Evolutionary conservation across 2,797 vertebrate species (phyloP).

Genomic region (Fistularia commersonii): DNA sequence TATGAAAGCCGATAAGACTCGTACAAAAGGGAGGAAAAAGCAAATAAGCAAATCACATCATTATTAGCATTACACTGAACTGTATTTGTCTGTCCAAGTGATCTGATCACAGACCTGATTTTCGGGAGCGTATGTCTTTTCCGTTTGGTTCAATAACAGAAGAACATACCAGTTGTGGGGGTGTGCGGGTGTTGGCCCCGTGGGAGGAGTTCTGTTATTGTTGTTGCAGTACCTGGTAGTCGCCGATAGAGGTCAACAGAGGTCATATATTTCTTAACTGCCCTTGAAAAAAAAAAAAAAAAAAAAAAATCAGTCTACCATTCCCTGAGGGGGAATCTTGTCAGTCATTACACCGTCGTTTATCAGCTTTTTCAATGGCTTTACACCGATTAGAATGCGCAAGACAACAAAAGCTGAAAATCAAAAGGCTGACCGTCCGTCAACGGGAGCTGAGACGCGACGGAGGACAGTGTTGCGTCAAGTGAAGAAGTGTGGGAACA

Average conservation of each 20-base stretch:
- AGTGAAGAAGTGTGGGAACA: constrained; percentile 47
- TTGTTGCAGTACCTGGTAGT: constrained; percentile 38
- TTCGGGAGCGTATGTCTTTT: constrained; percentile 41
- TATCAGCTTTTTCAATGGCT: constrained; percentile 15
- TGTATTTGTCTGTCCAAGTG: constrained; percentile 34
- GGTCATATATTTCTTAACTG: constrained; percentile 55
- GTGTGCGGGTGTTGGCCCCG: constrained; percentile 15
- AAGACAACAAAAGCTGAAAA: background rate
- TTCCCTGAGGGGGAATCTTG: constrained; percentile 35
- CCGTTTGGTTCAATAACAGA: constrained; percentile 52
- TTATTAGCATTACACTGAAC: constrained; percentile 39
- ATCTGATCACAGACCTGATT: constrained; percentile 61
- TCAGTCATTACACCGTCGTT: constrained; percentile 34
- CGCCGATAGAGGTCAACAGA: constrained; percentile 51
- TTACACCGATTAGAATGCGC: background rate
- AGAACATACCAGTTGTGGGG: constrained; percentile 25
- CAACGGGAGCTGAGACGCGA: constrained; percentile 17
- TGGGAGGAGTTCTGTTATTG: constrained; percentile 45
- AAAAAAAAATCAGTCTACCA: constrained; percentile 37
- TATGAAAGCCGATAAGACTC: constrained; percentile 19
- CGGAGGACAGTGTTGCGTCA: constrained; percentile 28
- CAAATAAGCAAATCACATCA: constrained; percentile 48
- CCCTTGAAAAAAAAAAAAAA: constrained; percentile 39
- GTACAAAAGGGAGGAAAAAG: background rate
- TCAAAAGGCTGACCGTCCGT: background rate